These are phyloP conservation scores for Bubo blakistoni DNA, from an alignment of 2,113 vertebrate species.

Conservation along the genomic window DNA sequence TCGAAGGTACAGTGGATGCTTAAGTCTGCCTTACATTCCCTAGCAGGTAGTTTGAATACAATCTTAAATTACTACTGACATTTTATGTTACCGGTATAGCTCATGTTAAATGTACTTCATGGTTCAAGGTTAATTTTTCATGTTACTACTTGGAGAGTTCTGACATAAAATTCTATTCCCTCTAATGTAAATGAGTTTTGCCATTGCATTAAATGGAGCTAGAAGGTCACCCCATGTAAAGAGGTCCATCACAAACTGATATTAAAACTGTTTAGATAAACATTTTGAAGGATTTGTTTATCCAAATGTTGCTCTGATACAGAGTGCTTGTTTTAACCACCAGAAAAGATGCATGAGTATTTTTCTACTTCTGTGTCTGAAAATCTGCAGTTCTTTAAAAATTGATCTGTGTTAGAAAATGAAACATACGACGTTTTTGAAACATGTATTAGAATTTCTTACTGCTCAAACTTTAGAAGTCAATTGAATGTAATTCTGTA, in stretches of 20 bases:
- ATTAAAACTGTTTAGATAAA: not conserved
- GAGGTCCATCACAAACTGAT: not conserved
- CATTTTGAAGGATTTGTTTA: not conserved
- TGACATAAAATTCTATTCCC: not conserved
- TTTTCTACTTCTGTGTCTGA: not conserved
- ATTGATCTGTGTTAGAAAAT: not conserved
- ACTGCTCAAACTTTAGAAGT: not conserved
- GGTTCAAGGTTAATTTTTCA: not conserved
- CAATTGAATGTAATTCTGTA: not conserved
- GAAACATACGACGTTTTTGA: not conserved
- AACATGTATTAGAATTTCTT: not conserved
- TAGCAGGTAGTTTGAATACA: not conserved
- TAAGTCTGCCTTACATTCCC: not conserved
- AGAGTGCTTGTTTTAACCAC: not conserved
- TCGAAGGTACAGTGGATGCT: not conserved
- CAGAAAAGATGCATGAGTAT: not conserved
- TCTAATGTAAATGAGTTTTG: not conserved
- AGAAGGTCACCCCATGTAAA: not conserved
- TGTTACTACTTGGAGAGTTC: not conserved
- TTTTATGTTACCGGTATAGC: not conserved
- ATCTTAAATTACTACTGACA: not conserved
- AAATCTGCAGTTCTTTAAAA: not conserved
- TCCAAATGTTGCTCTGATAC: not conserved
- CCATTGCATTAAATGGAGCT: not conserved
- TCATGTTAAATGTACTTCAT: not conserved